Percentiles rank a stretch among this genome's conserved stretches.
Evolutionary conservation across 2,113 vertebrate genomes (phyloP).

Genomic region (Fulmarus glacialis): DNA sequence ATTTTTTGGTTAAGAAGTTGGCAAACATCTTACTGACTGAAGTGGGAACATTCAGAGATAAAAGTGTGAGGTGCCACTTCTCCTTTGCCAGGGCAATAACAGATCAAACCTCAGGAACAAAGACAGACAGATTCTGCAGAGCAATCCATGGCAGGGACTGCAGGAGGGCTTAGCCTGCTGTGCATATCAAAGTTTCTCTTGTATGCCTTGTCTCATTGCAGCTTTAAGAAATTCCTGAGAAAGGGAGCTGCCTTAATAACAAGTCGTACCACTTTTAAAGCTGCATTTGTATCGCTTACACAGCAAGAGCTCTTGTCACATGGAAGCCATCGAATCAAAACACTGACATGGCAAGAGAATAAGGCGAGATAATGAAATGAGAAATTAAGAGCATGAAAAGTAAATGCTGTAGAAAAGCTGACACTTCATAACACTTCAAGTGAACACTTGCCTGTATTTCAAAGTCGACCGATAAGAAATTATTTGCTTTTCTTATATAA

Average conservation of each 20-base stretch:
- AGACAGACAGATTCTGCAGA: not conserved
- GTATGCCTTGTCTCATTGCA: not conserved
- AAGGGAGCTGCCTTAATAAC: conserved; percentile 35
- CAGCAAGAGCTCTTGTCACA: conserved; percentile 57
- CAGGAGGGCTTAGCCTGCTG: conserved; percentile 46
- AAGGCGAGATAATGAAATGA: conserved; percentile 62
- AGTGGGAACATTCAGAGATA: not conserved
- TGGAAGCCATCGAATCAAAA: conserved; percentile 60
- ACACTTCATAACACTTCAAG: conserved; percentile 57
- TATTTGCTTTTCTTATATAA: conserved; percentile 67
- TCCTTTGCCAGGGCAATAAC: not conserved
- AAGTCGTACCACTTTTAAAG: conserved; percentile 38
- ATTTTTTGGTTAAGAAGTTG: not conserved
- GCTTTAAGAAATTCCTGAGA: conserved; percentile 40
- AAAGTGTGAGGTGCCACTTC: not conserved
- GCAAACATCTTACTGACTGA: not conserved
- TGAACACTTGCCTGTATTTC: conserved; percentile 56
- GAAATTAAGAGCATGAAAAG: conserved; percentile 70
- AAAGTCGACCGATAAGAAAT: conserved; percentile 64
- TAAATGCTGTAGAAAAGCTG: conserved; percentile 63
- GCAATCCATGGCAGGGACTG: not conserved
- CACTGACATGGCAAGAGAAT: conserved; percentile 62
- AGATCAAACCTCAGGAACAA: conserved; percentile 5
- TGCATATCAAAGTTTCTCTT: conserved; percentile 35
- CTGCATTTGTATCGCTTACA: not conserved